These are phyloP conservation scores for Ctenochaetus hawaiiensis DNA, from an alignment of 2,797 vertebrate genomes.

Conservation along the genomic window DNA sequence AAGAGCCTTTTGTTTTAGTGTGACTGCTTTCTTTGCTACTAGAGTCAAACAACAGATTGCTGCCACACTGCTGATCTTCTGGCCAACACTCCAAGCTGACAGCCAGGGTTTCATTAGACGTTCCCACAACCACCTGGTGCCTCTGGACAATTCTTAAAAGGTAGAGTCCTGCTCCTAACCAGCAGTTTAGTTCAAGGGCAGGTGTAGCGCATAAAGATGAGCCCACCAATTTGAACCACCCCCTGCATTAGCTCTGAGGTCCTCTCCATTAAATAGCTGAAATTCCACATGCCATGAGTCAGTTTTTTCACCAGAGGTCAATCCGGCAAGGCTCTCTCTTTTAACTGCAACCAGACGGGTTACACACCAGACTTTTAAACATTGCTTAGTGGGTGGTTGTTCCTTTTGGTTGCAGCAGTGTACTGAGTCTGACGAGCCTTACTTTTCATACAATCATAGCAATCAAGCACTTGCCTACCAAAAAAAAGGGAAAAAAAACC, in stretches of 20 bases:
- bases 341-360: too few species aligned
- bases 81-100: not conserved
- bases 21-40: not conserved
- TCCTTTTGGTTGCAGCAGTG: too few species aligned
- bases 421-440: too few species aligned
- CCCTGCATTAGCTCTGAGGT: not conserved
- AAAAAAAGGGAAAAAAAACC: too few species aligned
- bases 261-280: too few species aligned
- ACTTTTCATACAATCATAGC: not conserved
- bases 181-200: slow-evolving; percentile 6
- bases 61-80: not conserved
- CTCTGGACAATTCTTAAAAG: not conserved
- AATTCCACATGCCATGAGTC: too few species aligned
- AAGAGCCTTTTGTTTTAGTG: not conserved
- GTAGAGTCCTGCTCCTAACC: not conserved
- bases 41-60: not conserved
- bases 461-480: not conserved
- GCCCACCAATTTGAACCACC: not conserved
- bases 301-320: too few species aligned
- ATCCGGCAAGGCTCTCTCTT: too few species aligned
- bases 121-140: not conserved
- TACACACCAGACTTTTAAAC: too few species aligned
- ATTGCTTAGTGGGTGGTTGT: too few species aligned
- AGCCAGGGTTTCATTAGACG: not conserved
- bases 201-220: slow-evolving; percentile 1